phyloP scores from a whole-genome alignment of 1,140 invertebrate species.

The Drosophila littoralis region DNA sequence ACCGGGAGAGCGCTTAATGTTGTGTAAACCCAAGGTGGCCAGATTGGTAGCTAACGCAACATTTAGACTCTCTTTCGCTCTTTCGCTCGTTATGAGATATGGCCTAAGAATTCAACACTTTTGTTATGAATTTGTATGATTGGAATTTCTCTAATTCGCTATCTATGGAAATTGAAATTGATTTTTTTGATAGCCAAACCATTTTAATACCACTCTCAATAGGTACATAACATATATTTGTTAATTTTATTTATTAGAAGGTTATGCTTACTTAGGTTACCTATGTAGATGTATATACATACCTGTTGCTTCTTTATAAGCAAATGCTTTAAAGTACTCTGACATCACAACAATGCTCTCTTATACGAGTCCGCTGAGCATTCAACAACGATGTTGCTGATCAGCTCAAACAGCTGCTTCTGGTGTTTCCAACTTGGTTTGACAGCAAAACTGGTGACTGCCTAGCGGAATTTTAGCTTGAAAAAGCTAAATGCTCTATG shows the following conservation, averaged over 20 bases:
- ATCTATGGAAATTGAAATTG: no score
- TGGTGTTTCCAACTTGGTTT: slow-evolving; percentile 36
- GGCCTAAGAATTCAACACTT: background rate
- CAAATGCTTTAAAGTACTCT: slow-evolving; percentile 5
- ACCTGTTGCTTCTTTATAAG: background rate
- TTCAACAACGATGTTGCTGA: background rate
- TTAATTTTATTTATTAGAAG: background rate
- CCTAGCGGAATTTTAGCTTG: slow-evolving; percentile 10
- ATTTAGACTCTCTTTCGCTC: slow-evolving; percentile 11
- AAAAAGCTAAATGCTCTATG: slow-evolving; percentile 14
- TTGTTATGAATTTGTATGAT: background rate
- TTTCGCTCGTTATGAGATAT: background rate
- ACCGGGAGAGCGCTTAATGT: slow-evolving; percentile 21
- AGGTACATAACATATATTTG: no score
- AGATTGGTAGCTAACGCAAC: slow-evolving; percentile 17
- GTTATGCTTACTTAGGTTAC: background rate
- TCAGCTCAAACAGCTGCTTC: slow-evolving; percentile 25
- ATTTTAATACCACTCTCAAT: no score
- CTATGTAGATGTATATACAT: background rate
- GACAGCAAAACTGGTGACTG: slow-evolving; percentile 7
- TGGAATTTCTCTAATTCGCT: no score
- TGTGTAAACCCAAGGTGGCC: slow-evolving; percentile 1
- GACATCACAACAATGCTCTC: slow-evolving; percentile 22
- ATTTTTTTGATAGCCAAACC: no score
- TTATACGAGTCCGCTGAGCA: slow-evolving; percentile 11